Evolutionary conservation across 2,888 invertebrate genomes (phyloP), one percentile per base, ranked within the genome.

Genomic region (Aelia acuminata): DNA sequence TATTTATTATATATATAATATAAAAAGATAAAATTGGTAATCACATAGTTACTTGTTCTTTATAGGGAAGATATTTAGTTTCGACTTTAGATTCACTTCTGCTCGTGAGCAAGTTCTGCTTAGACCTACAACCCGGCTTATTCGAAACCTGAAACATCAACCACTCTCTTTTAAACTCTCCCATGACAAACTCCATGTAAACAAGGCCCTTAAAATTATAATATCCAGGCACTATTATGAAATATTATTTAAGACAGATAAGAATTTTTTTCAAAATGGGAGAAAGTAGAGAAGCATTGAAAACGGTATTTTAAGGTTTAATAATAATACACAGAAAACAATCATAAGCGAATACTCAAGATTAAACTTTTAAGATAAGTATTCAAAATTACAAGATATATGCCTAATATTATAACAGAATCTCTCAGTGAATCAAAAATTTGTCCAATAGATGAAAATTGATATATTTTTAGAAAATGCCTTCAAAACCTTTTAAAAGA

Each of bases 71-170:
- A 47, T 89, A 87, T 63, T 86, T 88, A 75, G 80, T 84, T 18
- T 89, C 87, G n/a, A 89, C 85, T 88, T 89, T 89, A 31, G 49
- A 43, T 43, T 89, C 89, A 49, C 88, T 89, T 43, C 86, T 84
- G 63, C 85, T 89, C 1, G 87, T 50, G 11, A 89, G 84, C 50
- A 89, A 84, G 35, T 75, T 89, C 88, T 84, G 57, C 47, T 88
- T 47, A 43, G 80, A 80, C 4, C 80, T 80, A 80, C 13, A 13
- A 43, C 20, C 48, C 10, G 22, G 43, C 47, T 84, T 84, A 85
- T 48, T 47, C 31, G 85, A 63, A 70, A 47, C 70, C 87, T 87
- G 70, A 87, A 87, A 87, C 70, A 70, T 31, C 43, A 47, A 43
- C 4, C 43, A 80, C 10, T n/a, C n/a, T 80, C 13, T 1, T 80